These are phyloP conservation scores for Tinea pellionella DNA, from an alignment of 2,888 invertebrate genomes.

Conservation along the genomic window DNA sequence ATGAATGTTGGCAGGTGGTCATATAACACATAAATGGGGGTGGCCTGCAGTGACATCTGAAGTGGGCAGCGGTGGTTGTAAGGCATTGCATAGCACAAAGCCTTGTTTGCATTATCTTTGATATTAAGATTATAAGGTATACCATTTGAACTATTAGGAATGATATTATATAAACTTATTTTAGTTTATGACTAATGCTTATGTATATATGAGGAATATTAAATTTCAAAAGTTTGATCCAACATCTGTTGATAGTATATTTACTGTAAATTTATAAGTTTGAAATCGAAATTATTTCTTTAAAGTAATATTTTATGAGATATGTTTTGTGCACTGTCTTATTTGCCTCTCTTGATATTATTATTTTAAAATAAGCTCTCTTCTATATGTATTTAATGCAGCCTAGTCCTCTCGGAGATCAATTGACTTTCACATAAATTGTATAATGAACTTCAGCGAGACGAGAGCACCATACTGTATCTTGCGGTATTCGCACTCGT, in stretches of 20 bases:
- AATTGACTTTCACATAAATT: not conserved
- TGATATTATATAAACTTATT: constrained; percentile 20
- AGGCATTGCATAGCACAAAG: constrained; percentile 1
- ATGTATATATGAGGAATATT: constrained; percentile 20
- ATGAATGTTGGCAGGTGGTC: too few species aligned
- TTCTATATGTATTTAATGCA: not conserved
- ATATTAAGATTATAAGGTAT: constrained; percentile 17
- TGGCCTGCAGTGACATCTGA: not conserved
- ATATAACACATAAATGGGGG: not conserved
- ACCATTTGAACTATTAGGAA: constrained; percentile 18
- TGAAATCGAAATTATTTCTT: constrained; percentile 37
- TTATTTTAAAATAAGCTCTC: constrained; percentile 9
- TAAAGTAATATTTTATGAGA: constrained; percentile 32
- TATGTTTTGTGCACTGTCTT: constrained; percentile 1
- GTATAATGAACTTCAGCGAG: not conserved
- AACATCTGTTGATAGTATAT: constrained; percentile 29
- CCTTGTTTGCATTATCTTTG: constrained; percentile 4
- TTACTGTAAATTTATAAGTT: constrained; percentile 56
- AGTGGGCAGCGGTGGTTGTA: not conserved
- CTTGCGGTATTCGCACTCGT: not conserved
- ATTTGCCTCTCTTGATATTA: constrained; percentile 11
- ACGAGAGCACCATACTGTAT: not conserved
- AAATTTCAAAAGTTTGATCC: constrained; percentile 8
- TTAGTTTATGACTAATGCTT: constrained; percentile 21
- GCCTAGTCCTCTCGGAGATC: not conserved